Conservation (phyloP, 2,797 vertebrate species). For the Leptoclinus maculatus region DNA sequence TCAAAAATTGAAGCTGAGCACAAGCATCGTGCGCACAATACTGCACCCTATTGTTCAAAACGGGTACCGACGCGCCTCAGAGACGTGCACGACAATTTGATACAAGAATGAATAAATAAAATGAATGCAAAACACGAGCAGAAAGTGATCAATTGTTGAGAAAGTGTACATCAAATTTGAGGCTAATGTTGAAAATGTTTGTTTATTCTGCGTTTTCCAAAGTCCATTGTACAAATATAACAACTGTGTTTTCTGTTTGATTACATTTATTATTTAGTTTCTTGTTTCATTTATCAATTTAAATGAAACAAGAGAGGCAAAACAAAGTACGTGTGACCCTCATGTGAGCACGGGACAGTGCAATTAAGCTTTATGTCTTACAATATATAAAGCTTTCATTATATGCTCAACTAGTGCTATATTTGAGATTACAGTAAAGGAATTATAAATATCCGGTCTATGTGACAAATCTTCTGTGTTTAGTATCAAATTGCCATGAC, state of each 20-base stretch:
- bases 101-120: neutral
- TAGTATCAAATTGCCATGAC: neutral
- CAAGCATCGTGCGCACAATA: rapidly evolving
- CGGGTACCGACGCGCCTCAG: neutral
- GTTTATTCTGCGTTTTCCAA: neutral
- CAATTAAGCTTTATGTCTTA: neutral
- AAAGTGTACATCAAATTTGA: neutral
- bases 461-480: neutral
- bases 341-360: neutral
- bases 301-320: neutral
- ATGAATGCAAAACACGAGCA: neutral
- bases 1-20: rapidly evolving
- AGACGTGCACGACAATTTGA: no score
- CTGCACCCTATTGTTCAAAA: conserved; percentile 41
- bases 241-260: neutral
- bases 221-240: neutral
- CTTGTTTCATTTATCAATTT: neutral
- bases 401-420: neutral
- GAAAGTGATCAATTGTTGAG: neutral
- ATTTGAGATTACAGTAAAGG: neutral
- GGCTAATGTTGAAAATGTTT: neutral
- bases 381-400: neutral
- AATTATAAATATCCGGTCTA: neutral
- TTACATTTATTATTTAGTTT: neutral
- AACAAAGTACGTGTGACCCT: neutral